Percentiles rank a stretch among this genome's conserved stretches.
Evolutionary conservation across 2,113 vertebrate genomes (phyloP).

Genomic region (Myiozetetes cayanensis): DNA sequence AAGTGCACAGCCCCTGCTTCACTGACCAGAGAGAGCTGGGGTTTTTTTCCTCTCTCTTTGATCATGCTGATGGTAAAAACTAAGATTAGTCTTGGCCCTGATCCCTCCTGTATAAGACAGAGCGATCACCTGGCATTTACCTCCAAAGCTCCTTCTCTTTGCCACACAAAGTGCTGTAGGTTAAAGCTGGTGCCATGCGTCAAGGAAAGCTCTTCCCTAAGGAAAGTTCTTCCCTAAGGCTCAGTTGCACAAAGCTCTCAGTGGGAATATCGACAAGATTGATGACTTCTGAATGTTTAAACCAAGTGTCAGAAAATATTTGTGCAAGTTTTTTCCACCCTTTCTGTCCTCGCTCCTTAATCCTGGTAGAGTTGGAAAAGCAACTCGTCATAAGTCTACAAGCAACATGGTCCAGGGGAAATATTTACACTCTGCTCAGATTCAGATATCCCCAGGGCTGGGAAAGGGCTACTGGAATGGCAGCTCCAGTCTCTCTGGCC

Average conservation of each 20-base stretch:
- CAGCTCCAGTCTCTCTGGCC: background rate
- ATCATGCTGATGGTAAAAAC: background rate
- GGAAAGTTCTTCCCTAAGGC: background rate
- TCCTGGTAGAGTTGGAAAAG: background rate
- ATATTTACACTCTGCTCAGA: background rate
- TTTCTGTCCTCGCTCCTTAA: conserved; percentile 22
- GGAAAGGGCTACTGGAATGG: background rate
- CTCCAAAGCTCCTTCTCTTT: background rate
- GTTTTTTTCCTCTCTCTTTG: background rate
- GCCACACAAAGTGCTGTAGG: background rate
- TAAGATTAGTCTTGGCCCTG: background rate
- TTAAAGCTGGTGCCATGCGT: background rate
- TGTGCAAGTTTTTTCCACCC: background rate
- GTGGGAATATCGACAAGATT: background rate
- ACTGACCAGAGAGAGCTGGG: background rate
- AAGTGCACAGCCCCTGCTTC: background rate
- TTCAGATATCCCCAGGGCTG: background rate
- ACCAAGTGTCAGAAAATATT: conserved; percentile 17
- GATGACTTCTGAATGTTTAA: conserved; percentile 11
- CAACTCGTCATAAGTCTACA: background rate
- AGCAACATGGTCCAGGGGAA: background rate
- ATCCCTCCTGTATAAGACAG: background rate
- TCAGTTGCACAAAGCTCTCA: background rate
- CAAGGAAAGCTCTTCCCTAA: background rate
- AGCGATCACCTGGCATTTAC: background rate